Conservation (phyloP, 2,113 vertebrate species). For the Corythoichthys haematopterus region DNA sequence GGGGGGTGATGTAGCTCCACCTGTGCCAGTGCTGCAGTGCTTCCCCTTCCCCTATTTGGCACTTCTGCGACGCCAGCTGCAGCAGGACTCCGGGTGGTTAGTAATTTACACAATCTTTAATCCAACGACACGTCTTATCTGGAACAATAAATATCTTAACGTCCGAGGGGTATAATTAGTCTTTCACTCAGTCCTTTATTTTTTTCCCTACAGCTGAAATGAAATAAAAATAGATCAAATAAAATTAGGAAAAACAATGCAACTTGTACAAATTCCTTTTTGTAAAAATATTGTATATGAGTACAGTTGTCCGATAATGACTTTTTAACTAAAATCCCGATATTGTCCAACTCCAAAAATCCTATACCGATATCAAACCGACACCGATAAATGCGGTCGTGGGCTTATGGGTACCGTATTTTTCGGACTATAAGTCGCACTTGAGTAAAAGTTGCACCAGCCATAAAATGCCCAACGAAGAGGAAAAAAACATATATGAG, state of each 20-base stretch:
- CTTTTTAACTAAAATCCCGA: too few relatives aligned
- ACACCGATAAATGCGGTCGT: too few relatives aligned
- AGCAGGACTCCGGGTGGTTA: slow-evolving; percentile 35
- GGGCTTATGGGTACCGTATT: too few relatives aligned
- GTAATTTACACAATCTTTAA: slow-evolving; percentile 39
- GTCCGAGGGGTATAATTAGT: slow-evolving; percentile 10
- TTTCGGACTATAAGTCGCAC: too few relatives aligned
- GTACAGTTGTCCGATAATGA: too few relatives aligned
- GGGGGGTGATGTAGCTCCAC: slow-evolving; percentile 25
- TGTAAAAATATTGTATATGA: neutral
- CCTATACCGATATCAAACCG: too few relatives aligned
- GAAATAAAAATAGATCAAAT: neutral
- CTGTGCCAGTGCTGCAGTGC: slow-evolving; percentile 24
- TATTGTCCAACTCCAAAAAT: too few relatives aligned
- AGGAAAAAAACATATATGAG: too few relatives aligned
- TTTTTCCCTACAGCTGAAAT: neutral
- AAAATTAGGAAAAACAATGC: neutral
- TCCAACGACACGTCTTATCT: slow-evolving; percentile 34
- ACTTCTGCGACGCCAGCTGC: slow-evolving; percentile 52
- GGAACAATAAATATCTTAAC: slow-evolving; percentile 39
- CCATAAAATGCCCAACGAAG: too few relatives aligned
- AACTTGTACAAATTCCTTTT: neutral
- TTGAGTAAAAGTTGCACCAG: too few relatives aligned
- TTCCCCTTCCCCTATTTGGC: slow-evolving; percentile 45
- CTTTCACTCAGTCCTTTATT: neutral